Base-by-base conservation (phyloP, 2,113 vertebrate species). In the Corythoichthys intestinalis region DNA sequence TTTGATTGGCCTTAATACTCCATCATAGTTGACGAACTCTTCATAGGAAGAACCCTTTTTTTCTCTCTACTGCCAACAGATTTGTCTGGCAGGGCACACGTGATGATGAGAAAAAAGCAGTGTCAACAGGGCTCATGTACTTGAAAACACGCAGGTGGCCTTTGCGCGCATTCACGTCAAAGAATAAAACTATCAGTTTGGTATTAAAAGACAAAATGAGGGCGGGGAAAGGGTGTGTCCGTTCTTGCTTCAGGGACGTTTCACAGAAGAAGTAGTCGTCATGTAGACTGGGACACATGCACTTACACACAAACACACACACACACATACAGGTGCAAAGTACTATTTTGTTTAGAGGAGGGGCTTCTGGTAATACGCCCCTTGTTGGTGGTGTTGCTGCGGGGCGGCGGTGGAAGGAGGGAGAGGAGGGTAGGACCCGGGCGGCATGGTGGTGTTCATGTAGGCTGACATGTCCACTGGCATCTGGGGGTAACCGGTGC, bases 291-390 rank as follows among this genome's bases (percentile, higher is more conserved):
- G 17, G 7, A 48, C 34, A 57, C 49, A 17, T n/a, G 46, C 38
- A 1, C 72, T 75, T 69, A 64, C 38, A 66, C 48, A 35, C 62
- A 66, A 49, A 15, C 60, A 46, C 54, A 46, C 52, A 41, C 17
- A 8, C 35, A 73, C 52, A 49, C 20, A 67, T 39, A 17, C 50
- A 15, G 37, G 47, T 49, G 66, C 13, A 47, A 38, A 0, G 35
- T 0, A 47, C n/a, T 56, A 48, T 65, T 28, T 41, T 46, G 68
- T 69, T 91, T 84, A 98, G 62, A 99, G 93, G 65, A 98, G 94
- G 67, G 96, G 97, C 82, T 98, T 96, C 77, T 95, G 96, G 1
- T 96, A 98, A 87, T 94, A 99, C 52, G 73, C 91, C 0, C 91
- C 57, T 28, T 92, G 75, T 65, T 71, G 85, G 8, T 39, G 71